phyloP scores from a whole-genome alignment of 35 echinoderm and acorn worm genomes.

The Ophioderma brevispina region DNA sequence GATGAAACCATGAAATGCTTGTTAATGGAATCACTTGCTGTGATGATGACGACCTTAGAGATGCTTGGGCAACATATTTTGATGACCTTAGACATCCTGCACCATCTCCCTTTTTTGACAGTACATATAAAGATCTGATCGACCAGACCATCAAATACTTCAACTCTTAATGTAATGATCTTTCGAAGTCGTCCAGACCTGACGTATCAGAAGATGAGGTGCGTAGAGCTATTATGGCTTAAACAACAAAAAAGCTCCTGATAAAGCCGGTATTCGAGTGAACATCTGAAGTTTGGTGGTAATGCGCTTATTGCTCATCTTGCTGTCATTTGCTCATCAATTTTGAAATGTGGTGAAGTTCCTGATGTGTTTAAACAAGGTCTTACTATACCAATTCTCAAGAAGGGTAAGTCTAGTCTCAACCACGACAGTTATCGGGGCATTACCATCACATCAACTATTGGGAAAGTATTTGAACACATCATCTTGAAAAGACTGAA shows the following conservation, averaged over 20 bases:
- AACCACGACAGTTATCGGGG: neutral
- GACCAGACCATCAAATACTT: too few species aligned
- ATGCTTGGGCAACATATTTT: too few species aligned
- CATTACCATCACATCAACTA: neutral
- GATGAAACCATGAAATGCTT: too few species aligned
- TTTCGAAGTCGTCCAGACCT: too few species aligned
- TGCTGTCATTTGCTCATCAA: neutral
- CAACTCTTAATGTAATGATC: too few species aligned
- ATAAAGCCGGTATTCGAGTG: neutral
- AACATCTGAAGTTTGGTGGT: neutral
- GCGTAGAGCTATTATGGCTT: neutral
- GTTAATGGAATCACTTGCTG: too few species aligned
- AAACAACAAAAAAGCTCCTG: neutral
- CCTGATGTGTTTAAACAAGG: neutral
- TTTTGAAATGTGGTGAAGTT: neutral
- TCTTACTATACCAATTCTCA: neutral
- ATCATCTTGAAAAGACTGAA: neutral
- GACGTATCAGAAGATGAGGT: neutral
- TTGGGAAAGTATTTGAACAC: neutral
- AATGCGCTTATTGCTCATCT: neutral
- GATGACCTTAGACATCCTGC: too few species aligned
- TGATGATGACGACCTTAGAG: too few species aligned
- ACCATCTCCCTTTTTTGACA: too few species aligned
- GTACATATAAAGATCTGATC: too few species aligned
- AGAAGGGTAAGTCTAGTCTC: neutral